Evolutionary conservation across 1,140 invertebrate genomes (phyloP), one percentile per base, ranked within the genome.

Genomic region (Hycleus cichorii): DNA sequence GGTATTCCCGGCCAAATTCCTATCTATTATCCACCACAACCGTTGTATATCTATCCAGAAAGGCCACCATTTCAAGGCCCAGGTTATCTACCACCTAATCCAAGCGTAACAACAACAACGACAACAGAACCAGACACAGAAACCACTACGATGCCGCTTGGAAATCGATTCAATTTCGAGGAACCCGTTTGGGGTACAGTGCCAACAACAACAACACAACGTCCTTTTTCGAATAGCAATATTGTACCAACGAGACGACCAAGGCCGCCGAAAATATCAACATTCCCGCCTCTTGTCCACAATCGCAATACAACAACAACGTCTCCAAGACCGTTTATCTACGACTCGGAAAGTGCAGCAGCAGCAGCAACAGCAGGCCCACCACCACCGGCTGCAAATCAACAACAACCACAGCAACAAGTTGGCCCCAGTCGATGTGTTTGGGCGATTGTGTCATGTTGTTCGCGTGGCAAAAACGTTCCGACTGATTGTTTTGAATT

Each of bases 401-500:
- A 2, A 18, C 18, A 18, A 18, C 32, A 32, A 32, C 32, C 32
- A 42, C 40, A 10, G 40, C 40, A 42, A 42, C 40, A 10, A 42
- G 11, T 42, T 1, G 11, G 40, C 3, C 40, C 40, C 0, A 72
- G 65, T 57, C 67, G 72, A 32, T 88, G 86, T 66, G 78, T 85
- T 25, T 83, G 80, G 78, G 85, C 85, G 0, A 80, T 88, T 4
- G 72, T 86, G 8, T 79, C 81, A 24, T 89, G 86, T 65, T 88
- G 86, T 60, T 75, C 78, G 25, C 66, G 68, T 6, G 72, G 74
- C 7, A 58, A 65, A 45, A 59, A 45, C 57, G 73, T 76, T 43
- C 75, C 71, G 56, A 78, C 80, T 57, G 73, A 72, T 4, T 89
- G 86, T 67, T 88, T 89, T 68, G 82, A 84, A 64, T 69, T 77